Percentiles rank a stretch among this genome's conserved stretches.
These are phyloP conservation scores for Myotis davidii DNA, from an alignment of 2,113 vertebrate species.

Conservation along the genomic window DNA sequence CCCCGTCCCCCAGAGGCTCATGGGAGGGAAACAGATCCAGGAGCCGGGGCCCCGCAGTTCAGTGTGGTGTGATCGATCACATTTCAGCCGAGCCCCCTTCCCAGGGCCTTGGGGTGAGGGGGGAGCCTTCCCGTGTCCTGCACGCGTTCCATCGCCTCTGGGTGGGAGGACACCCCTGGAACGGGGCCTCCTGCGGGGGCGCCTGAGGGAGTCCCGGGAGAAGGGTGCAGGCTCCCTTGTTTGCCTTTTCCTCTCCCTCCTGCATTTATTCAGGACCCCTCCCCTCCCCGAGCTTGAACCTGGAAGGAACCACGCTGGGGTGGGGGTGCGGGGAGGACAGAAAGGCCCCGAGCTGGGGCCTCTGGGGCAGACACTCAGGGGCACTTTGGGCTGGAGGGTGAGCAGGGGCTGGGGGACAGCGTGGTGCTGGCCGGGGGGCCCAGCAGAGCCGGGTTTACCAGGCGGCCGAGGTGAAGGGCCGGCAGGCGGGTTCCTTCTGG, in stretches of 20 bases:
- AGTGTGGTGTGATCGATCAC: fast-evolving
- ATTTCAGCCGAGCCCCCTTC: not conserved
- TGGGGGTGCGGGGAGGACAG: too few relatives aligned
- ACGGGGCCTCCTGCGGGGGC: not conserved
- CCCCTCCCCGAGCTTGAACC: too few relatives aligned
- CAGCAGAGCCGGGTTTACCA: not conserved
- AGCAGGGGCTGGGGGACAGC: not conserved
- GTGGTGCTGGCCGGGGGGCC: fast-evolving
- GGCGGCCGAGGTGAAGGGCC: fast-evolving
- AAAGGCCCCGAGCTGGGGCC: too few relatives aligned
- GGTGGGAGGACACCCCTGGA: not conserved
- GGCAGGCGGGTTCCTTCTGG: not conserved
- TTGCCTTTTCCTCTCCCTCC: not conserved
- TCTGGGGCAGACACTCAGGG: not conserved
- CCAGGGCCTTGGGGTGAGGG: fast-evolving
- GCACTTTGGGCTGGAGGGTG: not conserved
- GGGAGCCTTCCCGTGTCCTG: too few relatives aligned
- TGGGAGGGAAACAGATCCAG: not conserved
- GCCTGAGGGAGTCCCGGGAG: not conserved
- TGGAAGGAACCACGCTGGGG: too few relatives aligned
- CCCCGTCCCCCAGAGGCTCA: not conserved
- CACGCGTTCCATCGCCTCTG: not conserved
- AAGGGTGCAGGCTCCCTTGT: not conserved
- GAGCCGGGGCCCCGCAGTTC: too few relatives aligned
- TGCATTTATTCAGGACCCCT: not conserved